Evolutionary conservation across 2,113 vertebrate genomes (phyloP).

Genomic region (Grantiella picta): DNA sequence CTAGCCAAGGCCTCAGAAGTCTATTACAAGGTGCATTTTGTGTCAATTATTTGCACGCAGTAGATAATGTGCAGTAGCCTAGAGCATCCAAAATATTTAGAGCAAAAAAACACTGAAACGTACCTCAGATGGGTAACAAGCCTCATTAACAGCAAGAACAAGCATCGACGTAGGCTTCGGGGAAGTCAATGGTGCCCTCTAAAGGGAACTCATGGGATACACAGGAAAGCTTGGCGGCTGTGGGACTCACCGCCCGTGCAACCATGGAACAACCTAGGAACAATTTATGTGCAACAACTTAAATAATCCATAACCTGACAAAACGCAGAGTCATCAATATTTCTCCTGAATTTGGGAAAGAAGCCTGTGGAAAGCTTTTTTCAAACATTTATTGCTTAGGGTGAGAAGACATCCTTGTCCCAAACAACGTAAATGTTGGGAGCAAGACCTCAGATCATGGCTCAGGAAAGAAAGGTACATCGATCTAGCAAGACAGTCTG

Average conservation of each 20-base stretch:
- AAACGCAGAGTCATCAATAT: not conserved
- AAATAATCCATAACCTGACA: not conserved
- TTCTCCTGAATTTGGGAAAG: not conserved
- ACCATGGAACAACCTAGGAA: not conserved
- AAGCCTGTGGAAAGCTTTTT: not conserved
- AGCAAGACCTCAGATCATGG: not conserved
- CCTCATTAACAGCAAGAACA: not conserved
- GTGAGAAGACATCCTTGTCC: not conserved
- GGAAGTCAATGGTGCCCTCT: conserved; percentile 76
- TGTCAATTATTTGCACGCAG: not conserved
- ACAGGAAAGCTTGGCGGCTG: not conserved
- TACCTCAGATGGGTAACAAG: not conserved
- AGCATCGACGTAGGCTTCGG: not conserved
- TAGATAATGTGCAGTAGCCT: not conserved
- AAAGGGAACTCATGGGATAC: conserved; percentile 62
- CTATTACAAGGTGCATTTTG: not conserved
- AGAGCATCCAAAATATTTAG: not conserved
- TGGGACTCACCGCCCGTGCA: not conserved
- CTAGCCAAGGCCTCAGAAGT: not conserved
- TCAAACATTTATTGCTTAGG: not conserved
- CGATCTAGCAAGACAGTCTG: not conserved
- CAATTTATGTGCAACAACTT: not conserved
- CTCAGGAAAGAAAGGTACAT: not conserved
- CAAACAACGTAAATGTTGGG: rapidly evolving
- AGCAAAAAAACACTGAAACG: not conserved